These are phyloP conservation scores for Chamaea fasciata DNA, from an alignment of 2,113 vertebrate species.

Conservation along the genomic window DNA sequence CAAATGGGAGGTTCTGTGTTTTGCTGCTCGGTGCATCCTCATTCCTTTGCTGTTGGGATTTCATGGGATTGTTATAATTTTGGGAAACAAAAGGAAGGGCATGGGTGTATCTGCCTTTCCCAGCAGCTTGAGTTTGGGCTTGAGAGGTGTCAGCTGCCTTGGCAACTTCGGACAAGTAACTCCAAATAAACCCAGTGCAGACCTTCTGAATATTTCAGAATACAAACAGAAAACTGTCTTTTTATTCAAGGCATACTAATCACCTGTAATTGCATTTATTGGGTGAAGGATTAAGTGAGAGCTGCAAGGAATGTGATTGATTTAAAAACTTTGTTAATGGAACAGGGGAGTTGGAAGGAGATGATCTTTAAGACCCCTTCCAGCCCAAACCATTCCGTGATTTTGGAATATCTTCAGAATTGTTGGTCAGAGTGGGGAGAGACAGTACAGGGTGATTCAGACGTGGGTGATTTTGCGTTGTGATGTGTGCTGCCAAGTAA, in stretches of 20 bases:
- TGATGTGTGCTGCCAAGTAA: background rate
- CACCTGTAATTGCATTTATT: background rate
- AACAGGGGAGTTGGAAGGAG: background rate
- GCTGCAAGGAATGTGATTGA: background rate
- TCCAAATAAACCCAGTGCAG: background rate
- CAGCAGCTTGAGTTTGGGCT: background rate
- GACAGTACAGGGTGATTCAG: background rate
- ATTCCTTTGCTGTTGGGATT: background rate
- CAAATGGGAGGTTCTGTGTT: background rate
- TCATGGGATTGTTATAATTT: background rate
- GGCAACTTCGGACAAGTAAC: background rate
- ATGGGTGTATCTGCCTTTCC: background rate
- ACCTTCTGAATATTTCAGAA: background rate
- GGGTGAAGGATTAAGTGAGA: background rate
- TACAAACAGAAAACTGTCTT: background rate
- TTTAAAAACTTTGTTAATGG: background rate
- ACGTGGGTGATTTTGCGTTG: fast-evolving
- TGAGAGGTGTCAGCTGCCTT: background rate
- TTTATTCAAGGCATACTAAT: background rate
- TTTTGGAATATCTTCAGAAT: background rate
- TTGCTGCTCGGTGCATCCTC: fast-evolving
- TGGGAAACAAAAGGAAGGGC: background rate
- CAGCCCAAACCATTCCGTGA: background rate
- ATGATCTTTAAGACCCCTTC: background rate
- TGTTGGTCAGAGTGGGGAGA: background rate